Evolutionary conservation across 2,888 invertebrate species (phyloP), one percentile per base, ranked within the genome.

Genomic region (Scaptomyza polygonia): DNA sequence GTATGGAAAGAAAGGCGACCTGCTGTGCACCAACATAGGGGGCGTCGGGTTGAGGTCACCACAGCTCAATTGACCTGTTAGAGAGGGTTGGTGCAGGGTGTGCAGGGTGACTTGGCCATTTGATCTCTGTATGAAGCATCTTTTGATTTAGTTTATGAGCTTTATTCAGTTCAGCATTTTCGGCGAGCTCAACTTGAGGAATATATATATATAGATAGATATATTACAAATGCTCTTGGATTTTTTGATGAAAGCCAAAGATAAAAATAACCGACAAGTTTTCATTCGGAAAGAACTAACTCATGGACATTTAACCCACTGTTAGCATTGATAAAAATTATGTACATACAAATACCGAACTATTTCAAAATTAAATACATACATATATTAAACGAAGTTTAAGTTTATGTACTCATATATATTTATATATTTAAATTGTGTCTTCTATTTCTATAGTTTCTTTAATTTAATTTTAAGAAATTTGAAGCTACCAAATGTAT

Each of bases 31-130:
- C 34, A 25, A 11, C 16, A n/a, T 27, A 30, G 32, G 42, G 47
- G 30, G 14, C n/a, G 39, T 29, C 32, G 53, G 44, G 43, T 34
- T 53, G 59, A n/a, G 27, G 18, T 3, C 40, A 34, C 8, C 34
- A 30, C 32, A 25, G 34, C 72, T 67, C 51, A 57, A 77, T 77
- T 77, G 77, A 76, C 72, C 45, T 30, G 48, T 42, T 40, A 25
- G 48, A 42, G 18, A 34, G 34, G 25, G 3, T 7, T n/a, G n/a
- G 36, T 14, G 18, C 18, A 3, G 14, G 8, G 18, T n/a, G 25
- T 62, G 32, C 0, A 39, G 45, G 58, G 58, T 57, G 56, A 65
- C 56, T 71, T 45, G 72, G 39, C 29, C 65, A 59, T 48, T 75
- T 72, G 54, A 57, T 34, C 71, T 29, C 47, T 55, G 56, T 53